Evolutionary conservation across 1,140 invertebrate genomes (phyloP), one percentile per base, ranked within the genome.

Genomic region (Zaprionus nigranus): DNA sequence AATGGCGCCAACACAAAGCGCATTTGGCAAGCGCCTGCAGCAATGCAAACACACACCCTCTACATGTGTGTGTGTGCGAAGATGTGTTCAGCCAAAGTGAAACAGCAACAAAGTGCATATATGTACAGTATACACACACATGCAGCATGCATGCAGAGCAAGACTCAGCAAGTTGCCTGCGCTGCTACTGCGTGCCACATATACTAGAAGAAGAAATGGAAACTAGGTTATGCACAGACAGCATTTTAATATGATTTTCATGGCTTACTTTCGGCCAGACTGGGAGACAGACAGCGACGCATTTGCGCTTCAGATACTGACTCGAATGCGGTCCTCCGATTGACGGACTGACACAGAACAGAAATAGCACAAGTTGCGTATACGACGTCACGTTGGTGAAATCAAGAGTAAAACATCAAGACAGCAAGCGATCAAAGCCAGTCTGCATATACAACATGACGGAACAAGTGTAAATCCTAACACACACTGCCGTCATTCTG

Each of bases 241-340:
- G 78, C 85, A 79, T 88, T 90, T 90, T 87, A 87, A 90, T 87
- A 87, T 90, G 85, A 87, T 87, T 87, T 90, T 77, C 75, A 82
- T 82, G 83, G 79, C 83, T 87, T 74, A 74, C 76, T 70, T 78
- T 76, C 65, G 49, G 51, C 43, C 67, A 66, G 54, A 61, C 63
- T 62, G 54, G 49, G 54, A 57, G 72, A 72, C 56, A 68, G 76
- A 57, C 26, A 59, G 40, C 58, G 28, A 34, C 36, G 63, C 49
- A 61, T 40, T 64, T 53, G 75, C 57, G 73, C 38, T 66, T 43
- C 57, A 68, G 61, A 65, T 59, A 70, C 38, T 46, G 57, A 60
- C 43, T 43, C 71, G 57, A 64, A 53, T 65, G 60, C 61, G 34
- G 7, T 54, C 26, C 46, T 43, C 26, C 15, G 24, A 56, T 36